phyloP scores from a whole-genome alignment of 2,888 invertebrate species.

The Macrosoma leucophasiata region DNA sequence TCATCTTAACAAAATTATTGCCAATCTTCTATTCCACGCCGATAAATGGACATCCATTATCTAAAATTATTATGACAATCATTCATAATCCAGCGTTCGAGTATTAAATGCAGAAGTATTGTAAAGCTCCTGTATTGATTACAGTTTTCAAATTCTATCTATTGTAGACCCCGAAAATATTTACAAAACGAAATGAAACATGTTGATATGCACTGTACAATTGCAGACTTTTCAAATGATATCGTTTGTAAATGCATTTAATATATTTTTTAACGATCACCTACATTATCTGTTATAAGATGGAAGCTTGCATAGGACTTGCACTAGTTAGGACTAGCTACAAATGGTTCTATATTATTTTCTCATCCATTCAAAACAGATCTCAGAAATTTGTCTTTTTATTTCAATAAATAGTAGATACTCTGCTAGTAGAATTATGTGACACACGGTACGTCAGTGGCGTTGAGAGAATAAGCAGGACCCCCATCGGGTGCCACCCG shows the following conservation, averaged over 20 bases:
- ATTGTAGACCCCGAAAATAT: conserved; percentile 50
- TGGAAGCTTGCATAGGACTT: conserved; percentile 31
- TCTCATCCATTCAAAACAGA: too few species aligned
- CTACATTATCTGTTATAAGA: conserved; percentile 22
- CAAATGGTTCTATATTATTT: conserved; percentile 17
- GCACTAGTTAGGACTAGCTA: conserved; percentile 43
- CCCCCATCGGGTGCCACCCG: too few species aligned
- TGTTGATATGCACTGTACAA: conserved; percentile 64
- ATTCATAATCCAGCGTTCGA: conserved; percentile 31
- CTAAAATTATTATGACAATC: conserved; percentile 36
- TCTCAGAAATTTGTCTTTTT: too few species aligned
- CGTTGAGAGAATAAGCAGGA: too few species aligned
- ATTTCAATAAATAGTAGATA: too few species aligned
- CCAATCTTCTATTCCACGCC: conserved; percentile 63
- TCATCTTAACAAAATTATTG: conserved; percentile 57
- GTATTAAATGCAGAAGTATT: conserved; percentile 52
- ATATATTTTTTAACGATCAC: conserved; percentile 15
- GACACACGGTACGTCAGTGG: too few species aligned
- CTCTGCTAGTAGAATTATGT: too few species aligned
- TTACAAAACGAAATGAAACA: conserved; percentile 59
- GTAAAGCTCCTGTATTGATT: conserved; percentile 42
- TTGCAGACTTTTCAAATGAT: conserved; percentile 43
- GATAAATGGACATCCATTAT: conserved; percentile 39
- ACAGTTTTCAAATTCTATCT: conserved; percentile 38
- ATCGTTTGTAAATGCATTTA: conserved; percentile 42